Conservation (phyloP, 2,797 vertebrate species). For the Lagodon rhomboides region DNA sequence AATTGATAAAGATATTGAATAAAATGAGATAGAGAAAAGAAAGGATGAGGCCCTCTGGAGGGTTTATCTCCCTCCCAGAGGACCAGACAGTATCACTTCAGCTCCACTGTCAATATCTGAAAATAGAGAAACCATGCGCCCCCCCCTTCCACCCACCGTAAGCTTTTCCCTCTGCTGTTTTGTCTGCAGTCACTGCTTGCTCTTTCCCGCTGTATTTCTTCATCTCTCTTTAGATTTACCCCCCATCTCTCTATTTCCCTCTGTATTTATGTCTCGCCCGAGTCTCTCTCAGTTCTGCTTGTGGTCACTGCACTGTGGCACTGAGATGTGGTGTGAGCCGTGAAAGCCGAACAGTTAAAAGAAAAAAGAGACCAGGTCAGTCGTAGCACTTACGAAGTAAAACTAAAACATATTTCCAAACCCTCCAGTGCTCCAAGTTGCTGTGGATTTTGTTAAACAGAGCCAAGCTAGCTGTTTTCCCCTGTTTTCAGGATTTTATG, state of each 20-base stretch:
- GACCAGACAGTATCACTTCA: constrained; percentile 31
- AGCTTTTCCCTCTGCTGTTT: constrained; percentile 10
- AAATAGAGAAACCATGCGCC: constrained; percentile 31
- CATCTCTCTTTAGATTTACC: constrained; percentile 13
- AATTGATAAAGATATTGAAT: not conserved
- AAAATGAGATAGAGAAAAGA: not conserved
- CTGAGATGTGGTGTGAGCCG: constrained; percentile 14
- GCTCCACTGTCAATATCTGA: constrained; percentile 22
- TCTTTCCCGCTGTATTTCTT: constrained; percentile 19
- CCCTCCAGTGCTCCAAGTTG: no score
- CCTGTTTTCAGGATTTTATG: not conserved
- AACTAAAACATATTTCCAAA: no score
- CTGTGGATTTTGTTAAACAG: not conserved
- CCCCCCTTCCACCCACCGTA: not conserved
- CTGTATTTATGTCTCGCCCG: constrained; percentile 20
- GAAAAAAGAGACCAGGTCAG: not conserved
- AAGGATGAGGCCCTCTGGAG: constrained; percentile 21
- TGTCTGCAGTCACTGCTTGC: not conserved
- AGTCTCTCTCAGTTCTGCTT: constrained; percentile 21
- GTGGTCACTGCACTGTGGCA: constrained; percentile 40
- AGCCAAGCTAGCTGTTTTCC: not conserved
- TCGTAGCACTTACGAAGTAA: not conserved
- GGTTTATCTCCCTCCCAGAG: constrained; percentile 32
- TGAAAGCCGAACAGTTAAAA: constrained; percentile 2
- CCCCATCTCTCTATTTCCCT: constrained; percentile 11